Evolutionary conservation across 2,888 invertebrate genomes (phyloP).

Genomic region (Micropterix aruncella): DNA sequence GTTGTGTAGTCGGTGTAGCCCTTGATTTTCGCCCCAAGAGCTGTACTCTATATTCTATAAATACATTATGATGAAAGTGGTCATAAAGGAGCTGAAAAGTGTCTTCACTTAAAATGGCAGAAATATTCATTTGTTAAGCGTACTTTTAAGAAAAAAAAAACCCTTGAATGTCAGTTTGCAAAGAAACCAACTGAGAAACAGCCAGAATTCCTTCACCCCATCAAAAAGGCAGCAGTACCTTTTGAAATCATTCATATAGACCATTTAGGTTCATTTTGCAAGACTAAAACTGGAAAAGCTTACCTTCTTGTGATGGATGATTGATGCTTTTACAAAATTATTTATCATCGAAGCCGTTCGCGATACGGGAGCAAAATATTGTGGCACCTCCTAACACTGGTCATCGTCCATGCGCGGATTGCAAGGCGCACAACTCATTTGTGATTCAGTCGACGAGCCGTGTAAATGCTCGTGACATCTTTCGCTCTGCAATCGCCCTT

Average conservation of each 20-base stretch:
- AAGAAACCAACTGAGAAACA: constrained; percentile 1
- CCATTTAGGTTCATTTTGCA: background rate
- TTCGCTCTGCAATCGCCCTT: too few relatives aligned
- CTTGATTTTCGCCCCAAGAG: background rate
- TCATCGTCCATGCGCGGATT: too few relatives aligned
- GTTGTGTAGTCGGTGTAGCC: background rate
- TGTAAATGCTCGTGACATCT: too few relatives aligned
- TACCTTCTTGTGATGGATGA: background rate
- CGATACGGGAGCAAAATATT: too few relatives aligned
- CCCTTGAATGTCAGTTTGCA: background rate
- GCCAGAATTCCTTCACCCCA: background rate
- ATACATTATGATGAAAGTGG: background rate
- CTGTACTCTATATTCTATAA: background rate
- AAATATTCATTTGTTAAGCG: background rate
- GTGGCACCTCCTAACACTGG: too few relatives aligned
- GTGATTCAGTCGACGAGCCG: too few relatives aligned
- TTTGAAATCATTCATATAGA: background rate
- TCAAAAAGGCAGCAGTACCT: background rate
- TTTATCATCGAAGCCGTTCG: too few relatives aligned
- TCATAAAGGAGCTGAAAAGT: background rate
- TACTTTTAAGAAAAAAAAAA: too few relatives aligned
- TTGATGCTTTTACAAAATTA: too few relatives aligned
- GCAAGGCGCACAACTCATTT: too few relatives aligned
- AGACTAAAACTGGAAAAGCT: background rate
- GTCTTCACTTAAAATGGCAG: background rate